A percentile compares a stretch with the other conserved stretches of the same genome.
These are phyloP conservation scores for Bovichtus diacanthus DNA, from an alignment of 2,797 vertebrate genomes.

Conservation along the genomic window DNA sequence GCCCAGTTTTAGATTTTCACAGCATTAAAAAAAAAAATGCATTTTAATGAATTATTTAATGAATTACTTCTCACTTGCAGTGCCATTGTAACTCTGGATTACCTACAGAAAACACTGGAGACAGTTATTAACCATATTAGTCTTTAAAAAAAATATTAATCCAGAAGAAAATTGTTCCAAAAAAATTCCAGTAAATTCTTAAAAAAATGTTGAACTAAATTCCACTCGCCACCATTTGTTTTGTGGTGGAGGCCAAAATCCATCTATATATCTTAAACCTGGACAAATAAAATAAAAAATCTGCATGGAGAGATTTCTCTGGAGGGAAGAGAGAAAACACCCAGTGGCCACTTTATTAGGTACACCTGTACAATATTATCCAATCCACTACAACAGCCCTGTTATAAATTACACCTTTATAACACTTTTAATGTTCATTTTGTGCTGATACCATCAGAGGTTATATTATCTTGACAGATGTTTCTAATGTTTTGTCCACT, in stretches of 20 bases:
- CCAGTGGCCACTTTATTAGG: background rate
- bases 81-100: background rate
- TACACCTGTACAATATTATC: background rate
- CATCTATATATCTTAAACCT: no score
- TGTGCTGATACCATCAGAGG: background rate
- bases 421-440: background rate
- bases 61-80: no score
- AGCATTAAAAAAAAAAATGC: background rate
- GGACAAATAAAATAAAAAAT: background rate
- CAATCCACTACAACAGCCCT: background rate
- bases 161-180: background rate
- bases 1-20: background rate
- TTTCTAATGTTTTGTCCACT: background rate
- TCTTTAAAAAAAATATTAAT: background rate
- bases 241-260: background rate
- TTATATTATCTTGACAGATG: background rate
- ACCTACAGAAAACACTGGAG: no score
- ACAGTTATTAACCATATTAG: no score
- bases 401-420: background rate
- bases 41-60: background rate
- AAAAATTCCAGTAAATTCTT: no score
- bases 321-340: background rate
- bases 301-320: background rate
- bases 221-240: no score
- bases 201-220: no score